phyloP scores from a whole-genome alignment of 2,797 vertebrate species.

The Gadopsis marmoratus region DNA sequence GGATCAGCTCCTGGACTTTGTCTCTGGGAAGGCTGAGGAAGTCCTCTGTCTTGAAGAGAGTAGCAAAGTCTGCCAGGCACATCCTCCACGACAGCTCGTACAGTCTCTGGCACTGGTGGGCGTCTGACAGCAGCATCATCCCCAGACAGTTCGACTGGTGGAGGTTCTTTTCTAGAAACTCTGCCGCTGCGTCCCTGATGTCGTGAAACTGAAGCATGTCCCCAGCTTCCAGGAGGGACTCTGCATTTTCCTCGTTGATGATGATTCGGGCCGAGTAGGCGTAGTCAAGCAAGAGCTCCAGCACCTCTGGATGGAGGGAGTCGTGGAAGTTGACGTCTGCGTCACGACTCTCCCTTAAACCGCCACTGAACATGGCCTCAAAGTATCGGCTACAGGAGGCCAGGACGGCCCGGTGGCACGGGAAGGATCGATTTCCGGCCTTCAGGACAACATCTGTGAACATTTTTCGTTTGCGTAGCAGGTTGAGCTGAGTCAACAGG shows the following conservation, averaged over 20 bases:
- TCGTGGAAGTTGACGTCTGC: constrained; percentile 89
- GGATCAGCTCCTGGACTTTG: constrained; percentile 88
- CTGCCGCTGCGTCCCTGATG: constrained; percentile 87
- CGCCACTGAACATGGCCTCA: constrained; percentile 90
- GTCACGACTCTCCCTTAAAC: constrained; percentile 87
- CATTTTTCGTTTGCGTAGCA: constrained; percentile 86
- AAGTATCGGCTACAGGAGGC: constrained; percentile 91
- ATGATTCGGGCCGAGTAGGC: constrained; percentile 89
- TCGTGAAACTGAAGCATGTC: constrained; percentile 93
- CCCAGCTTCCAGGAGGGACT: constrained; percentile 89
- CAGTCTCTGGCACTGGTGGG: constrained; percentile 88
- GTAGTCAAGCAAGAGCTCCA: constrained; percentile 90
- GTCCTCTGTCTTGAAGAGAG: constrained; percentile 87
- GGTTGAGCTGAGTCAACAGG: constrained; percentile 89
- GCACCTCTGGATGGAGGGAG: constrained; percentile 88
- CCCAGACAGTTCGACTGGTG: constrained; percentile 90
- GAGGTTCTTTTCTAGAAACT: constrained; percentile 91
- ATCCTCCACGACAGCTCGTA: constrained; percentile 90
- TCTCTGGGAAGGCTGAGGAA: constrained; percentile 87
- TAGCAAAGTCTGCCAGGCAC: constrained; percentile 88
- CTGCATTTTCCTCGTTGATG: constrained; percentile 91
- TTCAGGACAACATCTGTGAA: constrained; percentile 89
- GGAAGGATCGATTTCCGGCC: constrained; percentile 86
- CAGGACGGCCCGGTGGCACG: constrained; percentile 89
- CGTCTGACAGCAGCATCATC: constrained; percentile 91